phyloP scores from a whole-genome alignment of 2,797 vertebrate genomes.

The Acrossocheilus fasciatus region DNA sequence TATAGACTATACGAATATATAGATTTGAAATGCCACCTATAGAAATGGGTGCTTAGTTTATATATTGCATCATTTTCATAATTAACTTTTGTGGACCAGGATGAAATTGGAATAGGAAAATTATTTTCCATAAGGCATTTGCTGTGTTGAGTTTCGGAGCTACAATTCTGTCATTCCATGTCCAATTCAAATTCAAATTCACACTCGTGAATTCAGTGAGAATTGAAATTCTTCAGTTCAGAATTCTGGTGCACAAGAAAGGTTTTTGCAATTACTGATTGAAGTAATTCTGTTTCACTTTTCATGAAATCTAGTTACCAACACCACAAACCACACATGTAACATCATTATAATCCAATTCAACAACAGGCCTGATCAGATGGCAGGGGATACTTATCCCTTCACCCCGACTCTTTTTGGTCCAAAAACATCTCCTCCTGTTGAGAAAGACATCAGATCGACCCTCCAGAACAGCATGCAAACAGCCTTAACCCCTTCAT shows the following conservation, averaged over 20 bases:
- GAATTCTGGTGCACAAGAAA: not conserved
- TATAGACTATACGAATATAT: not conserved
- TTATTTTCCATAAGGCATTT: not conserved
- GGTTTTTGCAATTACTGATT: too few relatives aligned
- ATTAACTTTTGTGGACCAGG: not conserved
- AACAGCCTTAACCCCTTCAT: constrained; percentile 48
- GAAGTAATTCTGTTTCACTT: not conserved
- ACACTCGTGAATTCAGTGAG: not conserved
- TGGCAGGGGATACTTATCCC: constrained; percentile 6
- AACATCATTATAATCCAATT: constrained; percentile 19
- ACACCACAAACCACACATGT: not conserved
- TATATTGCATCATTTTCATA: not conserved
- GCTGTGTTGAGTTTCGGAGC: not conserved
- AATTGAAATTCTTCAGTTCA: not conserved
- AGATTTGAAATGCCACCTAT: not conserved
- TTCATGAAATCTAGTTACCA: not conserved
- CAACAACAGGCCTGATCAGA: not conserved
- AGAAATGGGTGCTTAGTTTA: not conserved
- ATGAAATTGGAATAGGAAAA: not conserved
- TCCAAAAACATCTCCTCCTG: constrained; percentile 35
- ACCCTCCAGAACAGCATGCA: constrained; percentile 31
- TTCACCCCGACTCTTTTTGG: not conserved
- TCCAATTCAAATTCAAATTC: not conserved
- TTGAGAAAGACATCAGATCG: constrained; percentile 40
- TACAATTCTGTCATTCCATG: not conserved